phyloP scores from a whole-genome alignment of 1,140 invertebrate genomes.

The Matsumurasca onukii region DNA sequence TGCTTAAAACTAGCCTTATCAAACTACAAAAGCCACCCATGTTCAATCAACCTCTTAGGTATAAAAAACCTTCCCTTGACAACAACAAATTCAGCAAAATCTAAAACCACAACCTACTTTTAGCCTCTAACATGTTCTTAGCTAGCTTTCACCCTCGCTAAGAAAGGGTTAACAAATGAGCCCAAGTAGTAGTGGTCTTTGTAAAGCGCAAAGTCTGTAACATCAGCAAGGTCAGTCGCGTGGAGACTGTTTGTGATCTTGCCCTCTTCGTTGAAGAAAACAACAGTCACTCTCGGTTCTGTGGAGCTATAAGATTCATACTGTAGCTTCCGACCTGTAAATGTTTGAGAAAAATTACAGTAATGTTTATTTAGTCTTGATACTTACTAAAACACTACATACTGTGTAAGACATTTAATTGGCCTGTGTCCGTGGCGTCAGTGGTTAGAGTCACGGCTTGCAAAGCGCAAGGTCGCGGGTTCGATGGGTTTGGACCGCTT shows the following conservation, averaged over 20 bases:
- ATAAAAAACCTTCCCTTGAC: too few species aligned
- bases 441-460: too few species aligned
- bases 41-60: too few species aligned
- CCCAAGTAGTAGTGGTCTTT: constrained; percentile 62
- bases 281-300: constrained; percentile 50
- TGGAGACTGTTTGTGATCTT: constrained; percentile 63
- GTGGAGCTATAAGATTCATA: constrained; percentile 41
- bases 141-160: constrained; percentile 46
- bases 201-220: constrained; percentile 62
- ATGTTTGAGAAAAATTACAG: constrained; percentile 26
- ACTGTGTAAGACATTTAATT: neutral
- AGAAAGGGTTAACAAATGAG: constrained; percentile 65
- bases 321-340: constrained; percentile 56
- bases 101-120: too few species aligned
- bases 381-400: neutral
- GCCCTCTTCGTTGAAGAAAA: constrained; percentile 65
- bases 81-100: too few species aligned
- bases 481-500: too few species aligned
- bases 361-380: neutral
- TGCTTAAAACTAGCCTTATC: too few species aligned
- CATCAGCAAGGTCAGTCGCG: constrained; percentile 50
- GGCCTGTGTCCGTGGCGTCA: too few species aligned
- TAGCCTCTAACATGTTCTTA: too few species aligned
- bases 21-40: too few species aligned
- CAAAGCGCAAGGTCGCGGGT: too few species aligned